Evolutionary conservation across 53 echinoderm and acorn worm genomes (phyloP), one percentile per base, ranked within the genome.

Genomic region (Holothuria leucospilota): DNA sequence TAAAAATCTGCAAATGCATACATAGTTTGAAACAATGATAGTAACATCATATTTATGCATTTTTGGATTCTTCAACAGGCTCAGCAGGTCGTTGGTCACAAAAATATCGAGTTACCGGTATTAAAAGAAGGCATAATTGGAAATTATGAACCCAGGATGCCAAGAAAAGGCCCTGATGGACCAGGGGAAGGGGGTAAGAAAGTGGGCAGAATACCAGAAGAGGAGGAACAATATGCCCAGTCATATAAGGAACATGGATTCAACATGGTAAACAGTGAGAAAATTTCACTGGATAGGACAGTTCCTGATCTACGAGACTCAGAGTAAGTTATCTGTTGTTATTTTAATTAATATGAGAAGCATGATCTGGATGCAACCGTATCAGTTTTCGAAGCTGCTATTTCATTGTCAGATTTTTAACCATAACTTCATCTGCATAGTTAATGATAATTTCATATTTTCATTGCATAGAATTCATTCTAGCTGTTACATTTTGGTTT

Each of bases 181-280:
- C 90, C 88, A 9, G 96, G 96, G 12, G 96, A 96, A 68, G 89
- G 94, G 29, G 96, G 96, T 29, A 88, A 82, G 15, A 72, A 91
- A 27, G 96, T 93, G 25, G 81, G 62, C 42, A 83, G 91, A 3
- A 59, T 91, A 39, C 82, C 82, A 25, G 68, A 39, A 5, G 96
- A 96, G 68, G 67, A 82, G 59, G 86, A 69, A 4, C 42, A 62
- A 59, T 94, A 94, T 84, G 82, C 87, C 10, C 81, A 87, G 59
- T 91, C 93, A 25, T 89, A 90, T 52, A 96, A 94, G 29, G 90
- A 96, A 21, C 94, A 94, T 62, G 96, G 96, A 6, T 96, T 96
- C 82, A 96, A 96, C 52, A 94, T 96, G 94, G 90, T 96, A 62
- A 86, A 94, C 81, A 96, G 96, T 82, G 96, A 96, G 63, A 84